Evolutionary conservation across 2,888 invertebrate genomes (phyloP).

Genomic region (Thymelicus acteon): DNA sequence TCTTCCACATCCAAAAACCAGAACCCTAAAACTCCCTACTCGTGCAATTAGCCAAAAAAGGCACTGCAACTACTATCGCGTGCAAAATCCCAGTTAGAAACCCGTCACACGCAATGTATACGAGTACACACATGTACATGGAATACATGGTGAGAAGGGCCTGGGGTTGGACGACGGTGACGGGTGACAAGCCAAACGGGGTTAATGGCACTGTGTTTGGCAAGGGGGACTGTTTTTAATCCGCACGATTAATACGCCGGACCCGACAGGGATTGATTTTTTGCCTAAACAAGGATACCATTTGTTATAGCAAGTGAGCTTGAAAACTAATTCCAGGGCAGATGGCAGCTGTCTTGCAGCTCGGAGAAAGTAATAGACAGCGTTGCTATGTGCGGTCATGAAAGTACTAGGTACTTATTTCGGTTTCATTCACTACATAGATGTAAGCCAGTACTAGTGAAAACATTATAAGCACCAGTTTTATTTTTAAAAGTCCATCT

Average conservation of each 20-base stretch:
- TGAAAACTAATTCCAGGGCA: too few species aligned
- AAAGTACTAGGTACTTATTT: too few species aligned
- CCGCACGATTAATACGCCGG: conserved; percentile 16
- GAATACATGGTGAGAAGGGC: conserved; percentile 19
- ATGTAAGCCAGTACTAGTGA: too few species aligned
- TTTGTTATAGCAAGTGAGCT: neutral
- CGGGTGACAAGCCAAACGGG: conserved; percentile 56
- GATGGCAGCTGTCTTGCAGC: too few species aligned
- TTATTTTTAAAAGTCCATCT: too few species aligned
- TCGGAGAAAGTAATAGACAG: too few species aligned
- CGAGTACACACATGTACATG: conserved; percentile 14
- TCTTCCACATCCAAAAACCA: neutral
- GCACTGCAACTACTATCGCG: neutral
- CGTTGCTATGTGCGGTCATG: too few species aligned
- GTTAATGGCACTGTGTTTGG: conserved; percentile 59
- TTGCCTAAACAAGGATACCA: conserved; percentile 2
- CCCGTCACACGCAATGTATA: conserved; percentile 7
- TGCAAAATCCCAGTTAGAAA: conserved; percentile 44
- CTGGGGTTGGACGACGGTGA: conserved; percentile 43
- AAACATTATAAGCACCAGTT: too few species aligned
- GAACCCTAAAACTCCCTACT: neutral
- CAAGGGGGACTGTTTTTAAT: conserved; percentile 33
- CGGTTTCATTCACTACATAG: too few species aligned
- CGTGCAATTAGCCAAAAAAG: neutral
- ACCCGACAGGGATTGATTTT: conserved; percentile 11